Conservation (phyloP, 1,140 invertebrate species). For the Oryctes rhinoceros region DNA sequence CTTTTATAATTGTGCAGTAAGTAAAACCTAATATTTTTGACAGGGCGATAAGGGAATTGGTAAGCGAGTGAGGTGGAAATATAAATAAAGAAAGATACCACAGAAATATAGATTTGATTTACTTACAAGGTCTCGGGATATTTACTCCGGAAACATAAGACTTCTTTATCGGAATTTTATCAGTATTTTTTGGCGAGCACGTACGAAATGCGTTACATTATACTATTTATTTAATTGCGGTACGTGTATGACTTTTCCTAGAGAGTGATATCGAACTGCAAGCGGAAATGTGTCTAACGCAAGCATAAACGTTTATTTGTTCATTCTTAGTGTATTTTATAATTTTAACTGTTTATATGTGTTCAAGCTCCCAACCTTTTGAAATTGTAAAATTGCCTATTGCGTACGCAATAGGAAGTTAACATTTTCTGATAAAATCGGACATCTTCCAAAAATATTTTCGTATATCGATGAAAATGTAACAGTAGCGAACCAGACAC, state of each 20-base stretch:
- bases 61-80: background rate
- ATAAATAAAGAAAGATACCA: constrained; percentile 11
- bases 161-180: constrained; percentile 37
- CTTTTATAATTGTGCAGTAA: constrained; percentile 13
- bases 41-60: background rate
- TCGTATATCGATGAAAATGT: too few relatives aligned
- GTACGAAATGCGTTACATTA: constrained; percentile 16
- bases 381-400: too few relatives aligned
- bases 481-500: too few relatives aligned
- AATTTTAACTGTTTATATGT: too few relatives aligned
- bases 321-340: too few relatives aligned
- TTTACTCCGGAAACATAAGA: constrained; percentile 43
- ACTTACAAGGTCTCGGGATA: constrained; percentile 39
- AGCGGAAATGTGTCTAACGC: too few relatives aligned
- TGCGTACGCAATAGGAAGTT: too few relatives aligned
- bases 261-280: background rate
- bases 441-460: too few relatives aligned
- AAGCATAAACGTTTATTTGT: too few relatives aligned
- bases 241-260: background rate
- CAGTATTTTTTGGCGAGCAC: constrained; percentile 35
- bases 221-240: constrained; percentile 3
- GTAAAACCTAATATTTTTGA: background rate
- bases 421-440: too few relatives aligned
- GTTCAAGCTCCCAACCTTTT: too few relatives aligned
- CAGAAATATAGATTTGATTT: constrained; percentile 30